Conservation (phyloP, 2,888 invertebrate species). For the Spilarctia lutea region DNA sequence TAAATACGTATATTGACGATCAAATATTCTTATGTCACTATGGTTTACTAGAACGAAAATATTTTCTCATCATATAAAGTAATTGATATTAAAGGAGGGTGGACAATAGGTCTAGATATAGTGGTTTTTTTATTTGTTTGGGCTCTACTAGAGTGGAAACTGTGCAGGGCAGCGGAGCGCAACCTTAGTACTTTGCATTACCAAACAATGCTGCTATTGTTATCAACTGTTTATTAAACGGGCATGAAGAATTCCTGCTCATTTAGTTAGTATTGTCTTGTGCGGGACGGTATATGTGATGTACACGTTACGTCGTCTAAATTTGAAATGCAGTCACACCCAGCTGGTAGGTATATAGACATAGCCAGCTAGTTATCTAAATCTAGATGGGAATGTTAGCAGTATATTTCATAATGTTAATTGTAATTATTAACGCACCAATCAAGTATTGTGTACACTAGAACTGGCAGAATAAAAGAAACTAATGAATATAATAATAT, state of each 20-base stretch:
- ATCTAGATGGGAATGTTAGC: neutral
- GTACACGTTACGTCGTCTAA: neutral
- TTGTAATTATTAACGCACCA: neutral
- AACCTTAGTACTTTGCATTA: constrained; percentile 52
- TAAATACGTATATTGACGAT: neutral
- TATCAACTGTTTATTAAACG: constrained; percentile 41
- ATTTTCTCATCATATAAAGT: constrained; percentile 6
- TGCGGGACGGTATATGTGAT: neutral
- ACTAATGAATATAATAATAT: neutral
- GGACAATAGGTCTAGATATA: neutral
- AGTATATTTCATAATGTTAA: neutral
- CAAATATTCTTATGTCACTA: constrained; percentile 2
- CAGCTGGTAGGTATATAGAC: neutral
- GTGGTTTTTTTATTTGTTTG: constrained; percentile 37
- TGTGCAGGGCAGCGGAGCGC: constrained; percentile 58
- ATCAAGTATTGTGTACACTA: neutral
- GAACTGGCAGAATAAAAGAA: neutral
- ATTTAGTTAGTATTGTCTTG: neutral
- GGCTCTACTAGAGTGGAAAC: constrained; percentile 60
- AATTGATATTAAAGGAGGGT: neutral
- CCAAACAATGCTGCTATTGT: constrained; percentile 53
- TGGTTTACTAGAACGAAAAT: neutral
- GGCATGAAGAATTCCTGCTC: constrained; percentile 22
- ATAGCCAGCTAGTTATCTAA: neutral
- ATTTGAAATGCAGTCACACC: neutral